Percentiles rank a stretch among this genome's conserved stretches.
phyloP scores from a whole-genome alignment of 2,113 vertebrate species.

The Myiagra hebetior region DNA sequence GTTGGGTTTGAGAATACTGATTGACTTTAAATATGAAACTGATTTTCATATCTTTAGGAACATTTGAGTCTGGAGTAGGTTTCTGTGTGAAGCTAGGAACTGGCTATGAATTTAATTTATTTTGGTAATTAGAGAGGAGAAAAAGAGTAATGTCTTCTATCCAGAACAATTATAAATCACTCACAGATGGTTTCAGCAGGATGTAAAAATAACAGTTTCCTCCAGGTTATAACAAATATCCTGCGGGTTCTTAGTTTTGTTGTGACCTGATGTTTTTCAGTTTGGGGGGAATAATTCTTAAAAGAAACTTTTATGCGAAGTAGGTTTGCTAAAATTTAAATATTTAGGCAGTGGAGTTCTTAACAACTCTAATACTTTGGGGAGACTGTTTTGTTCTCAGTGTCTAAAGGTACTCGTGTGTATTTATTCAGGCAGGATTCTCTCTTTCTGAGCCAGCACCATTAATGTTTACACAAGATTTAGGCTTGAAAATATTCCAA shows the following conservation, averaged over 20 bases:
- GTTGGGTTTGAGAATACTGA: not conserved
- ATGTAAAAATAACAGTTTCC: conserved; percentile 21
- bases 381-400: not conserved
- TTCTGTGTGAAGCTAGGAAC: not conserved
- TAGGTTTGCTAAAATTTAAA: not conserved
- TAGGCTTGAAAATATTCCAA: not conserved
- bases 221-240: not conserved
- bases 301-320: not conserved
- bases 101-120: not conserved
- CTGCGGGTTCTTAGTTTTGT: not conserved
- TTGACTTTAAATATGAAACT: not conserved
- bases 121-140: conserved; percentile 18
- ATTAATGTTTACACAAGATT: not conserved
- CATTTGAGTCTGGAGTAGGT: not conserved
- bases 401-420: not conserved
- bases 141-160: not conserved
- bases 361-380: not conserved
- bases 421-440: not conserved
- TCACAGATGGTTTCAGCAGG: conserved; percentile 25
- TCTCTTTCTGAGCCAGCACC: not conserved
- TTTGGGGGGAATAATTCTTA: not conserved
- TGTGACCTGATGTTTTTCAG: not conserved
- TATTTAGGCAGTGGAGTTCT: not conserved
- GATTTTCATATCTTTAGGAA: not conserved
- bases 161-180: conserved; percentile 27